Conservation (phyloP, 2,888 invertebrate genomes). For the Augochlorella aurata region DNA sequence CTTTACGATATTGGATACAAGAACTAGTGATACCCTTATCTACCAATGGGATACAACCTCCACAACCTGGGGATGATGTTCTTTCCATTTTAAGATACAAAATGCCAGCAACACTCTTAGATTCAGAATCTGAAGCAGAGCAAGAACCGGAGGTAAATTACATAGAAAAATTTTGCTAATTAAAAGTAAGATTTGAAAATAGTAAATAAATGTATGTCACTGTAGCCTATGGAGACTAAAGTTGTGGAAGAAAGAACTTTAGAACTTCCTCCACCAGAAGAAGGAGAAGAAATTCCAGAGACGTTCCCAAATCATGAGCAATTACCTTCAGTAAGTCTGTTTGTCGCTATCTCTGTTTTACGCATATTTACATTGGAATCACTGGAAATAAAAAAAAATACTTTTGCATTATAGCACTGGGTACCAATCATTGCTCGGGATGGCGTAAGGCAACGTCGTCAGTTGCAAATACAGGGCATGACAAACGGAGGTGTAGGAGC, state of each 20-base stretch:
- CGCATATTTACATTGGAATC: too few relatives aligned
- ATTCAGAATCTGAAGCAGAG: conserved; percentile 55
- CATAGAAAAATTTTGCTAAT: neutral
- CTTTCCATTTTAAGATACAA: conserved; percentile 69
- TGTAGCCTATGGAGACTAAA: conserved; percentile 84
- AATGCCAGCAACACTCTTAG: conserved; percentile 50
- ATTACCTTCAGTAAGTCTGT: conserved; percentile 74
- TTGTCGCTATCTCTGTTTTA: neutral
- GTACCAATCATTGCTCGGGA: conserved; percentile 94
- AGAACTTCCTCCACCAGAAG: conserved; percentile 65
- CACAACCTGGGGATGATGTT: conserved; percentile 67
- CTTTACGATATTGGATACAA: conserved; percentile 77
- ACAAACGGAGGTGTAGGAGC: conserved; percentile 80
- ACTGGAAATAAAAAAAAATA: neutral
- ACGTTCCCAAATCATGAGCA: conserved; percentile 77
- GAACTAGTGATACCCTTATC: conserved; percentile 62
- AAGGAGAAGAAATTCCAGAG: conserved; percentile 73
- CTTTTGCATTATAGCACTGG: conserved; percentile 86
- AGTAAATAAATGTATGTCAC: neutral
- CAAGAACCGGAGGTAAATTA: conserved; percentile 71
- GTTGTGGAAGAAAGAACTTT: conserved; percentile 72
- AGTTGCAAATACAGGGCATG: conserved; percentile 77
- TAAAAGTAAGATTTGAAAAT: neutral
- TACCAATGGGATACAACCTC: conserved; percentile 49
- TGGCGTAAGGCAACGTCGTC: conserved; percentile 87